A percentile compares a stretch with the other conserved stretches of the same genome.
These are phyloP conservation scores for Pangasianodon gigas DNA, from an alignment of 2,113 vertebrate species.

Conservation along the genomic window DNA sequence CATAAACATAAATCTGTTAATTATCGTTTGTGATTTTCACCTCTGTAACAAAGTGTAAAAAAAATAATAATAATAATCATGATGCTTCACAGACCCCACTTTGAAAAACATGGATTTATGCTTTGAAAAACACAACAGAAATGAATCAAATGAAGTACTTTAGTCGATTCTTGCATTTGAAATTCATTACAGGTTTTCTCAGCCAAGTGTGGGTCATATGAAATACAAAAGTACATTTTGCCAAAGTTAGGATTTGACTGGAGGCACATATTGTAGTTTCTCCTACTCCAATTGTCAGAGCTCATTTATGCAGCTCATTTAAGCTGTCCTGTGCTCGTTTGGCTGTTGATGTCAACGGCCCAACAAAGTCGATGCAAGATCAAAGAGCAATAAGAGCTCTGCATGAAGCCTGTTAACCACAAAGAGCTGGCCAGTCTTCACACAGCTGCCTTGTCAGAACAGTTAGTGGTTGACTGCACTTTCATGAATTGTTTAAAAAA, in stretches of 20 bases:
- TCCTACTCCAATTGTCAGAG: background rate
- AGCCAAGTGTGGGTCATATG: background rate
- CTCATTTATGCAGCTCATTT: background rate
- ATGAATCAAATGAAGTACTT: background rate
- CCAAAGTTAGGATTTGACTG: background rate
- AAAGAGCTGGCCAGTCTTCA: background rate
- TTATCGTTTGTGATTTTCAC: background rate
- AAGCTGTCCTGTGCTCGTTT: background rate
- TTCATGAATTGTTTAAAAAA: background rate
- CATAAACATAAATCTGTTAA: background rate
- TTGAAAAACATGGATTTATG: background rate
- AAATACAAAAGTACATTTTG: background rate
- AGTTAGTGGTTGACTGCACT: background rate
- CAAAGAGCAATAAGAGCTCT: background rate
- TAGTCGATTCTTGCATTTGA: background rate
- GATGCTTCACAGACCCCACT: background rate
- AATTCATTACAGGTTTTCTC: background rate
- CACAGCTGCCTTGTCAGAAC: background rate
- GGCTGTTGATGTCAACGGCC: background rate
- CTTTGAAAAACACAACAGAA: background rate
- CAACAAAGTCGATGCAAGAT: background rate
- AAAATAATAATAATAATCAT: background rate
- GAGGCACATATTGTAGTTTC: background rate
- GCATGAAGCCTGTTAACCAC: background rate
- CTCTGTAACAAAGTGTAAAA: background rate